A percentile compares a stretch with the other conserved stretches of the same genome.
phyloP scores from a whole-genome alignment of 2,797 vertebrate genomes.

The Fistularia commersonii region DNA sequence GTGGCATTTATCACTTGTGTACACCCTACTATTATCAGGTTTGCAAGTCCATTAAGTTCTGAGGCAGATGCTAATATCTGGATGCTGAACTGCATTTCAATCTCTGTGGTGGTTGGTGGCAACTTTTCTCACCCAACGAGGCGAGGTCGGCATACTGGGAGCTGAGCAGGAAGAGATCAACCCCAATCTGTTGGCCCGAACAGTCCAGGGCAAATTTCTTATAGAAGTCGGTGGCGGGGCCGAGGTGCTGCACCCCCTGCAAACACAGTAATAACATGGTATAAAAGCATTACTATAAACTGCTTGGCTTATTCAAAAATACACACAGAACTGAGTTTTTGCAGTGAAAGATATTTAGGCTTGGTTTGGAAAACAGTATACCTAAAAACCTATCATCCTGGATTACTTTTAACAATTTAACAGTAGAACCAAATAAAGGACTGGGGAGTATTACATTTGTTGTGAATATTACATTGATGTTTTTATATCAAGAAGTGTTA shows the following conservation, averaged over 20 bases:
- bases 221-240: constrained; percentile 97
- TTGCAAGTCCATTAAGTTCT: too few species aligned
- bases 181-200: constrained; percentile 93
- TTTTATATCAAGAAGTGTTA: too few species aligned
- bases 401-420: too few species aligned
- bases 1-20: too few species aligned
- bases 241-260: constrained; percentile 92
- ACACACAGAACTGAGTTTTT: neutral
- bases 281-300: neutral
- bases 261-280: neutral
- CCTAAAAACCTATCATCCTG: too few species aligned
- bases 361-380: too few species aligned
- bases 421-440: too few species aligned
- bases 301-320: neutral
- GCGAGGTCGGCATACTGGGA: constrained; percentile 95
- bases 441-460: too few species aligned
- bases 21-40: too few species aligned
- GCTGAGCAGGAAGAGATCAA: constrained; percentile 96
- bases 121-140: constrained; percentile 80
- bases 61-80: too few species aligned
- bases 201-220: constrained; percentile 99
- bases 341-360: neutral
- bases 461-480: too few species aligned
- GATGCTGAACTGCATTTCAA: neutral
- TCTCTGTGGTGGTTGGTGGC: too few species aligned